These are phyloP conservation scores for Dryadula phaetusa DNA, from an alignment of 2,888 invertebrate species.

Conservation along the genomic window DNA sequence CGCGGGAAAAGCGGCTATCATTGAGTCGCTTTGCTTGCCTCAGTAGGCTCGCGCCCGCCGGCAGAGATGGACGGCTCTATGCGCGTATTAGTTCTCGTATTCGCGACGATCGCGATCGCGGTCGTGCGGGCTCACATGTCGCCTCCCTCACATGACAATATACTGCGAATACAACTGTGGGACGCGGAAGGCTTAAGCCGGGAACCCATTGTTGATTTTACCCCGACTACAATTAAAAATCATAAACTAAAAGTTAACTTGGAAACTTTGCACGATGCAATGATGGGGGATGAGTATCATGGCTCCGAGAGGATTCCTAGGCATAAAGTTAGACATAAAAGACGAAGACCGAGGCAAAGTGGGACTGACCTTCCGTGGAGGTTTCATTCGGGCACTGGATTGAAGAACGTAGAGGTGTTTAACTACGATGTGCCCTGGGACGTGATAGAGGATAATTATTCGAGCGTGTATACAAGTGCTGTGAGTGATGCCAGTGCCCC, in stretches of 20 bases:
- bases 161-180: slow-evolving; percentile 78
- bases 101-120: slow-evolving; percentile 70
- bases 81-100: slow-evolving; percentile 66
- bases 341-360: slow-evolving; percentile 73
- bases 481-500: slow-evolving; percentile 76
- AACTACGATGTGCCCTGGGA: slow-evolving; percentile 83
- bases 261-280: slow-evolving; percentile 71
- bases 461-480: slow-evolving; percentile 69
- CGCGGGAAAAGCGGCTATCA: slow-evolving; percentile 74
- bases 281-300: slow-evolving; percentile 72
- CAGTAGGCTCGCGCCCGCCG: slow-evolving; percentile 79
- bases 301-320: slow-evolving; percentile 71
- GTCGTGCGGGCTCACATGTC: slow-evolving; percentile 68
- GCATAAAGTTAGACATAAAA: slow-evolving; percentile 78
- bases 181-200: slow-evolving; percentile 77
- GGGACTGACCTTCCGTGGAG: slow-evolving; percentile 77
- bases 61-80: slow-evolving; percentile 70
- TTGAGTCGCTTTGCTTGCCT: slow-evolving; percentile 51
- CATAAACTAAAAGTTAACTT: slow-evolving; percentile 70
- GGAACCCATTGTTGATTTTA: slow-evolving; percentile 59
- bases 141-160: slow-evolving; percentile 76
- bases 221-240: slow-evolving; percentile 52
- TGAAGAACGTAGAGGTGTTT: slow-evolving; percentile 81
- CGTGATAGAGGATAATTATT: slow-evolving; percentile 68
- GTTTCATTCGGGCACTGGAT: slow-evolving; percentile 79